These are phyloP conservation scores for Chrysomela aeneicollis DNA, from an alignment of 2,888 invertebrate species.

Conservation along the genomic window DNA sequence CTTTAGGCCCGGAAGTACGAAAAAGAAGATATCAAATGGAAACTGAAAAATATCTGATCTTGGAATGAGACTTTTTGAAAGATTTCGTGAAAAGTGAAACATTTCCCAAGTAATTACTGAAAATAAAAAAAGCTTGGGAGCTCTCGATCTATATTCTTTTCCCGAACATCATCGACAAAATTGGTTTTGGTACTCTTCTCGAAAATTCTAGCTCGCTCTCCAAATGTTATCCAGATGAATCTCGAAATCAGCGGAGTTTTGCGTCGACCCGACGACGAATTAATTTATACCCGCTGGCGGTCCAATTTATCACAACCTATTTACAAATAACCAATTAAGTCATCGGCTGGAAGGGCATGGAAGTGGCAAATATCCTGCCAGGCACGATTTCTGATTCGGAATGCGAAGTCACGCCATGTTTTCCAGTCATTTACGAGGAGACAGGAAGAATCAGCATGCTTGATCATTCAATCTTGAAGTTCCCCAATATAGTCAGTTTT, in stretches of 20 bases:
- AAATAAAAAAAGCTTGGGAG: too few relatives aligned
- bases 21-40: too few relatives aligned
- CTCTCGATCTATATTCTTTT: too few relatives aligned
- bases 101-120: too few relatives aligned
- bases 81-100: too few relatives aligned
- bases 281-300: slow-evolving; percentile 43
- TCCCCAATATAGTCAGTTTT: background rate
- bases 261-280: slow-evolving; percentile 38
- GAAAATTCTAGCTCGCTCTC: background rate
- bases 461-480: background rate
- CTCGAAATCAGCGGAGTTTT: background rate
- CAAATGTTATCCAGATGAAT: background rate
- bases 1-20: too few relatives aligned
- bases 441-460: background rate
- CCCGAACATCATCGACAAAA: too few relatives aligned
- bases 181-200: background rate
- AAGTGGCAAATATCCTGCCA: slow-evolving; percentile 36
- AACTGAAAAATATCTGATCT: too few relatives aligned
- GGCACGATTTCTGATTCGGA: slow-evolving; percentile 35
- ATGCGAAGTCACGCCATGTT: slow-evolving; percentile 39
- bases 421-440: slow-evolving; percentile 30
- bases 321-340: slow-evolving; percentile 48
- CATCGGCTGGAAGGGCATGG: slow-evolving; percentile 38
- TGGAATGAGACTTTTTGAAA: too few relatives aligned
- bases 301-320: slow-evolving; percentile 46